Percentiles rank a stretch among this genome's conserved stretches.
phyloP scores from a whole-genome alignment of 30 jellyfish, hydroid and myxozoan species.

The Catostylus mosaicus region DNA sequence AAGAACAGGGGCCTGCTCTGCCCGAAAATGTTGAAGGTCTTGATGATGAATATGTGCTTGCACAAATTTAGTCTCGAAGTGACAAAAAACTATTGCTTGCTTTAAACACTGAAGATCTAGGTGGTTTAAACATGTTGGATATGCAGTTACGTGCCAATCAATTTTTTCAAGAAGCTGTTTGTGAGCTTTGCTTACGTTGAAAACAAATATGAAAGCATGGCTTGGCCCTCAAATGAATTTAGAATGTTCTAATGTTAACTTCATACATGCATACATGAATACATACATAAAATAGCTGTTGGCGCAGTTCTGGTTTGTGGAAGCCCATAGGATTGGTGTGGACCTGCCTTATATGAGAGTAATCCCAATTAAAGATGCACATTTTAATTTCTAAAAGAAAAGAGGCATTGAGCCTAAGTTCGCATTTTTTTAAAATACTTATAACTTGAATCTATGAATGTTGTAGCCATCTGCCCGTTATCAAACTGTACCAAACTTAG shows the following conservation, averaged over 20 bases:
- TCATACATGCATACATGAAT: background rate
- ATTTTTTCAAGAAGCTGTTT: background rate
- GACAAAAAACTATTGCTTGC: conserved; percentile 5
- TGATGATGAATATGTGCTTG: background rate
- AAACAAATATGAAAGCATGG: background rate
- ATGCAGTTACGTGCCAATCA: background rate
- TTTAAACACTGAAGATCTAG: background rate
- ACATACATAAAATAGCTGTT: no score
- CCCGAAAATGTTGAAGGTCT: background rate
- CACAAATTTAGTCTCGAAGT: conserved; percentile 10
- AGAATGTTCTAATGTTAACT: conserved; percentile 1
- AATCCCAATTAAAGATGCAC: background rate
- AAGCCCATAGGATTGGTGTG: no score
- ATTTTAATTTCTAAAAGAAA: background rate
- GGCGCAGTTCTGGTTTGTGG: no score
- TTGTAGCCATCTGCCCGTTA: no score
- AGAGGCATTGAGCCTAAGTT: background rate
- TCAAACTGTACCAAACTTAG: no score
- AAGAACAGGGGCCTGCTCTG: background rate
- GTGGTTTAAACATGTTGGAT: background rate
- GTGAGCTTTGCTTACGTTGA: conserved; percentile 3
- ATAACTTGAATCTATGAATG: background rate
- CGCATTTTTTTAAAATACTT: background rate
- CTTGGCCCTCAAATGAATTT: background rate
- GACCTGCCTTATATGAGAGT: no score